These are phyloP conservation scores for Vireo altiloquus DNA, from an alignment of 2,113 vertebrate genomes.

Conservation along the genomic window DNA sequence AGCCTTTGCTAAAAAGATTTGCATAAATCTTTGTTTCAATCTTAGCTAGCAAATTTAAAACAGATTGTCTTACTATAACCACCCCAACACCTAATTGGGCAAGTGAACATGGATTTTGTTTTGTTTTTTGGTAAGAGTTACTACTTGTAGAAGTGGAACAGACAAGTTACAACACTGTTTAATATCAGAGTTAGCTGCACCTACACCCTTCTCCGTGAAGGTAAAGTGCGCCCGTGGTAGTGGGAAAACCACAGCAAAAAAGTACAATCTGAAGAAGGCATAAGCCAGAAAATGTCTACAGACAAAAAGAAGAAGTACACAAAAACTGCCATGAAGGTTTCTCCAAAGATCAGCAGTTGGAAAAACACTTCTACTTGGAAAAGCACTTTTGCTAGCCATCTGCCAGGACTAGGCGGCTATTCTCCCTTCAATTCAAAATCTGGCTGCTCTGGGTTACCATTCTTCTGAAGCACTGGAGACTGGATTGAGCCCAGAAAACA, in stretches of 20 bases:
- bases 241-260: not conserved
- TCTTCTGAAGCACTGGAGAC: not conserved
- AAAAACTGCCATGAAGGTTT: not conserved
- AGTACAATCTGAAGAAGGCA: not conserved
- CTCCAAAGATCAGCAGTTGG: not conserved
- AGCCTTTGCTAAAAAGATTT: not conserved
- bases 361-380: not conserved
- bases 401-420: not conserved
- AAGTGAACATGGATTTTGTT: not conserved
- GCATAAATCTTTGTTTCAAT: not conserved
- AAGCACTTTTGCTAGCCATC: not conserved
- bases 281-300: not conserved
- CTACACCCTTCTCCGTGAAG: rapidly evolving
- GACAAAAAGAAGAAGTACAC: not conserved
- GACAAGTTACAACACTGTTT: not conserved
- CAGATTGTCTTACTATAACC: not conserved
- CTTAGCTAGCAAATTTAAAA: not conserved
- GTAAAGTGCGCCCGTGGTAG: not conserved
- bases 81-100: not conserved
- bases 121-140: not conserved
- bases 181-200: not conserved
- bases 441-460: not conserved
- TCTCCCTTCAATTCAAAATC: not conserved
- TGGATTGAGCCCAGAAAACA: not conserved
- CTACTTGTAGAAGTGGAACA: not conserved